A percentile compares a stretch with the other conserved stretches of the same genome.
Conservation (phyloP, 2,113 vertebrate genomes). For the Caloenas nicobarica region DNA sequence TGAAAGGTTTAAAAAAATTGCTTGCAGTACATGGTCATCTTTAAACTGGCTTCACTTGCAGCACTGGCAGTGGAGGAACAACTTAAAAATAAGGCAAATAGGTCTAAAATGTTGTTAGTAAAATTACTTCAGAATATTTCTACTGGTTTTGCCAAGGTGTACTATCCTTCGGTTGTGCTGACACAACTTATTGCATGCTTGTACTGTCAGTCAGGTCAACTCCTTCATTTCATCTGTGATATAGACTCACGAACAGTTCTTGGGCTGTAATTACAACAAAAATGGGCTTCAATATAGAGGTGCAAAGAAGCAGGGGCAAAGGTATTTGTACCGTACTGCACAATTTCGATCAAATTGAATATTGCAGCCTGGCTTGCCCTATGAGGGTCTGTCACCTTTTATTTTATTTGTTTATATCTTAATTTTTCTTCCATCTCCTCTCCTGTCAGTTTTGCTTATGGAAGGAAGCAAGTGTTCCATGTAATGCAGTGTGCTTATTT, state of each 20-base stretch:
- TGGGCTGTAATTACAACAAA: not conserved
- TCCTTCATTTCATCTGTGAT: not conserved
- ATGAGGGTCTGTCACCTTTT: not conserved
- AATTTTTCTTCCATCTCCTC: not conserved
- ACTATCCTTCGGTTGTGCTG: not conserved
- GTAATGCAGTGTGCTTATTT: not conserved
- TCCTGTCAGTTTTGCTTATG: not conserved
- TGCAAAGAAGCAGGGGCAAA: not conserved
- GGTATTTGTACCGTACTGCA: not conserved
- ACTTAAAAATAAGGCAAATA: not conserved
- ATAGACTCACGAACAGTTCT: not conserved
- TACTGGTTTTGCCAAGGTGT: not conserved
- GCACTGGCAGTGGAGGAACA: not conserved
- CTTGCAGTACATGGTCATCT: not conserved
- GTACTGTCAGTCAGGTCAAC: not conserved
- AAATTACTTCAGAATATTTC: not conserved
- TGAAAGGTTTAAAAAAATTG: not conserved
- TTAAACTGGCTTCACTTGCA: not conserved
- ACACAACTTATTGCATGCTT: not conserved
- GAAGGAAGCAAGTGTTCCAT: not conserved
- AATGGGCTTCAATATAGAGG: not conserved
- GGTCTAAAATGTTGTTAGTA: not conserved
- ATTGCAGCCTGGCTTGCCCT: not conserved
- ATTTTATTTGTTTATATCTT: not conserved
- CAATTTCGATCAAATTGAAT: not conserved